These are phyloP conservation scores for Penaeus monodon DNA, from an alignment of 2,888 invertebrate genomes.

Conservation along the genomic window DNA sequence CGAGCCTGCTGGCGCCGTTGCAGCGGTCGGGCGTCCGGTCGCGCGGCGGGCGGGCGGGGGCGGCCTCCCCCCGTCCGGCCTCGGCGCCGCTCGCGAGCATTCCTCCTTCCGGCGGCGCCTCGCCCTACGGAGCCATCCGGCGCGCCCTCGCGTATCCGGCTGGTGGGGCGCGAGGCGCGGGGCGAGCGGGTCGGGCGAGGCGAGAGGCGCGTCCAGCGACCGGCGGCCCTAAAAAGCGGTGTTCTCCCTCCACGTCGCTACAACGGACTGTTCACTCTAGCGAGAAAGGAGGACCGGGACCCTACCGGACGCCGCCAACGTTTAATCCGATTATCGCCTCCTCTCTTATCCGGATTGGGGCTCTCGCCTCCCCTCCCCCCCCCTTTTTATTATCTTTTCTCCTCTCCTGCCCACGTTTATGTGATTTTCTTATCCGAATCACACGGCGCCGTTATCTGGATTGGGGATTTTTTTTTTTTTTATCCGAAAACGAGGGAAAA, in stretches of 20 bases:
- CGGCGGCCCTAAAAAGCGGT: constrained; percentile 28
- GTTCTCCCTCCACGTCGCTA: constrained; percentile 44
- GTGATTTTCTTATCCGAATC: not conserved
- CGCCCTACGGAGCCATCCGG: no score
- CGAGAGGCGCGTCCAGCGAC: no score
- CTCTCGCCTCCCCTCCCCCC: no score
- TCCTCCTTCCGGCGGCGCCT: no score
- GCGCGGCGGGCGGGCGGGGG: no score
- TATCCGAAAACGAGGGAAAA: no score
- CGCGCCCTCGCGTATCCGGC: constrained; percentile 5
- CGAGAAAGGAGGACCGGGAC: constrained; percentile 40
- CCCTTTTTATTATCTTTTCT: no score
- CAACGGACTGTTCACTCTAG: constrained; percentile 55
- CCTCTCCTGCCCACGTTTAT: not conserved
- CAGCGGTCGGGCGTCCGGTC: no score
- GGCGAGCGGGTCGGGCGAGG: no score
- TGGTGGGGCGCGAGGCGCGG: not conserved
- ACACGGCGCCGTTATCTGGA: not conserved
- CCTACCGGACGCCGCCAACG: constrained; percentile 44
- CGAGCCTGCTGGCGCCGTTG: no score
- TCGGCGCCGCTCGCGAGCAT: no score
- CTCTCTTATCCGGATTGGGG: constrained; percentile 41
- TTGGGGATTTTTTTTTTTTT: not conserved
- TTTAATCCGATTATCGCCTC: constrained; percentile 45
- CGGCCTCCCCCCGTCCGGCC: no score